Evolutionary conservation across 2,113 vertebrate species (phyloP), one percentile per base, ranked within the genome.

Genomic region (Chiloscyllium plagiosum): DNA sequence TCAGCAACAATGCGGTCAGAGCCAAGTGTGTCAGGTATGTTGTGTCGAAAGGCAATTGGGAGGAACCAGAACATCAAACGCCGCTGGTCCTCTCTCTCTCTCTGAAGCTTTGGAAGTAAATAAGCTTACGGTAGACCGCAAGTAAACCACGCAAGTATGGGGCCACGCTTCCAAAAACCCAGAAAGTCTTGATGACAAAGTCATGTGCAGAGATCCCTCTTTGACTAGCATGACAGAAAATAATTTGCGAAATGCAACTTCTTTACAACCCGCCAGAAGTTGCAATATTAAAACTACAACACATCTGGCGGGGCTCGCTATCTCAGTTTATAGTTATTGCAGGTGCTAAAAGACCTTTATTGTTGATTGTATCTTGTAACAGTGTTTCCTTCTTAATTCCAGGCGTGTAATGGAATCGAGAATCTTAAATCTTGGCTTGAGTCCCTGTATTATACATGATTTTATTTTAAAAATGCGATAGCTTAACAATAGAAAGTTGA

Each of bases 11-110:
- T 95, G 69, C 13, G 69, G 69, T 95, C 26, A 76, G 26, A 0
- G 19, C 92, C 65, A 94, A 94, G 89, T 93, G 89, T 95, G 94
- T 72, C 94, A 95, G 94, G 94, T 95, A 95, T 95, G 68, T 61
- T 76, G 12, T 52, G 94, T 95, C 37, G 42, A 95, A 95, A 95
- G 66, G 37, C 29, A 56, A 47, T 0, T 47, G 93, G 93, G 29
- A 50, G 94, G 47, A 47, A 72, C 37, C 12, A 72, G 20, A 50
- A 95, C 69, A 52, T 72, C 94, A 72, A 95, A 72, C 69, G 10
- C 94, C 50, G 69, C 37, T 33, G 69, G 42, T 72, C 42, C 13
- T 33, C 52, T 56, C 52, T 56, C 52, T 12, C 56, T 61, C 26
- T 33, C 42, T 33, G 8, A 94, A 94, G 42, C 29, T 17, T 13